Percentiles rank a stretch among this genome's conserved stretches.
phyloP scores from a whole-genome alignment of 1,140 invertebrate genomes.

The Drosophila novamexicana region DNA sequence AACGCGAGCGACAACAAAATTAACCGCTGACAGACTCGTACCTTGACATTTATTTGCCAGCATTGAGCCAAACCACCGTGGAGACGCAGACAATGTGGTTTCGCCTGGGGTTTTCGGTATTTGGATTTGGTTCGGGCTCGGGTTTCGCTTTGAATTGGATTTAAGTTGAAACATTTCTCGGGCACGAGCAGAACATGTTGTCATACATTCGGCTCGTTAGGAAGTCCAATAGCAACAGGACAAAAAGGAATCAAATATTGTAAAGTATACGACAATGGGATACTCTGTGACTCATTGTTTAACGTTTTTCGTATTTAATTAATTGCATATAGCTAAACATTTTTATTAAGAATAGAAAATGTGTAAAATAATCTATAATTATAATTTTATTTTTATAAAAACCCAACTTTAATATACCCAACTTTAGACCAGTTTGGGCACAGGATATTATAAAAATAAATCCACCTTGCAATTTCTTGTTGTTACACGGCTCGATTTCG shows the following conservation, averaged over 20 bases:
- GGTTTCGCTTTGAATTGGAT: conserved; percentile 49
- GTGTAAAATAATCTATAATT: too few species aligned
- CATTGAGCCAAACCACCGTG: conserved; percentile 19
- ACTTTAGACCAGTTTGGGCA: background rate
- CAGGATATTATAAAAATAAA: conserved; percentile 7
- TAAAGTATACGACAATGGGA: background rate
- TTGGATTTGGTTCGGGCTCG: conserved; percentile 18
- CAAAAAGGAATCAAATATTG: background rate
- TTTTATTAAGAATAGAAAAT: too few species aligned
- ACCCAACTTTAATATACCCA: background rate
- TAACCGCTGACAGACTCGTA: conserved; percentile 50
- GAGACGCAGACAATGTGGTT: conserved; percentile 7
- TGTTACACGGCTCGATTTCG: conserved; percentile 24
- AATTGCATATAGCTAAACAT: too few species aligned
- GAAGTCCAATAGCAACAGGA: conserved; percentile 14
- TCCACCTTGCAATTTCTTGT: conserved; percentile 13
- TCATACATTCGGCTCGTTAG: conserved; percentile 58
- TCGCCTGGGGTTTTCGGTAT: conserved; percentile 9
- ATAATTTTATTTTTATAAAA: too few species aligned
- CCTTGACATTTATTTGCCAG: conserved; percentile 74
- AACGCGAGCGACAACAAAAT: conserved; percentile 27
- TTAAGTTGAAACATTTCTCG: conserved; percentile 45
- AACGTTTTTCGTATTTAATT: too few species aligned
- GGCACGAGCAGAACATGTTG: conserved; percentile 28
- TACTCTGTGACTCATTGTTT: background rate